These are phyloP conservation scores for Ailurus styani DNA, from an alignment of 2,113 vertebrate species.

Conservation along the genomic window DNA sequence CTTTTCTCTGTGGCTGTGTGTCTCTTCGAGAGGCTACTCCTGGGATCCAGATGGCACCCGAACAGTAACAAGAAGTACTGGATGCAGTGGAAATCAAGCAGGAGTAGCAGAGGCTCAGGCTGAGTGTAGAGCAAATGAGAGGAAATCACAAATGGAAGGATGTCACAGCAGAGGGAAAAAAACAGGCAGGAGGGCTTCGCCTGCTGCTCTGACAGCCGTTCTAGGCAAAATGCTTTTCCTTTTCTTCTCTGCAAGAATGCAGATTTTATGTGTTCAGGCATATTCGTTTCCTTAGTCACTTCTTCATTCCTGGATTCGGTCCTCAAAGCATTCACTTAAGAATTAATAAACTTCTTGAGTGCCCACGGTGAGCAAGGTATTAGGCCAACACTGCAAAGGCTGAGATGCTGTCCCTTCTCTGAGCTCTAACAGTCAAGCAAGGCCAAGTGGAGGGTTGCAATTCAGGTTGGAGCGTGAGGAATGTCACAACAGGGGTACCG, in stretches of 20 bases:
- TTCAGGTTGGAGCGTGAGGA: not conserved
- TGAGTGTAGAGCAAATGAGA: slow-evolving; percentile 52
- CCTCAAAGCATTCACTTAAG: not conserved
- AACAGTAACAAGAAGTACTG: slow-evolving; percentile 47
- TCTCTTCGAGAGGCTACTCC: slow-evolving; percentile 37
- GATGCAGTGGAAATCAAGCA: slow-evolving; percentile 1
- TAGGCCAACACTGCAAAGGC: not conserved
- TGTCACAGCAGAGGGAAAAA: slow-evolving; percentile 69
- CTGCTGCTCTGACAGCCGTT: slow-evolving; percentile 65
- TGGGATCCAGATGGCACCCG: slow-evolving; percentile 62
- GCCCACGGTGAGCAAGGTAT: not conserved
- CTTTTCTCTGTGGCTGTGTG: not conserved
- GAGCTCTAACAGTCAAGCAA: not conserved
- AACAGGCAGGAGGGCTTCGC: slow-evolving; percentile 53
- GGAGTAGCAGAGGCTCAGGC: slow-evolving; percentile 38
- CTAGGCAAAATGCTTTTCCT: not conserved
- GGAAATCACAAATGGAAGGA: slow-evolving; percentile 57
- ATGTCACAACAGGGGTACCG: no score
- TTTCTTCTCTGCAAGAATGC: slow-evolving; percentile 31
- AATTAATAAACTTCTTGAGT: not conserved
- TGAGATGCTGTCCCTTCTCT: not conserved
- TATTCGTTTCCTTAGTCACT: not conserved
- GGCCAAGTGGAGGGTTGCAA: not conserved
- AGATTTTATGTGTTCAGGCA: slow-evolving; percentile 6
- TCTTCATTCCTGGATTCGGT: not conserved